Base-by-base conservation (phyloP, 2,113 vertebrate genomes). In the Panthera tigris region DNA sequence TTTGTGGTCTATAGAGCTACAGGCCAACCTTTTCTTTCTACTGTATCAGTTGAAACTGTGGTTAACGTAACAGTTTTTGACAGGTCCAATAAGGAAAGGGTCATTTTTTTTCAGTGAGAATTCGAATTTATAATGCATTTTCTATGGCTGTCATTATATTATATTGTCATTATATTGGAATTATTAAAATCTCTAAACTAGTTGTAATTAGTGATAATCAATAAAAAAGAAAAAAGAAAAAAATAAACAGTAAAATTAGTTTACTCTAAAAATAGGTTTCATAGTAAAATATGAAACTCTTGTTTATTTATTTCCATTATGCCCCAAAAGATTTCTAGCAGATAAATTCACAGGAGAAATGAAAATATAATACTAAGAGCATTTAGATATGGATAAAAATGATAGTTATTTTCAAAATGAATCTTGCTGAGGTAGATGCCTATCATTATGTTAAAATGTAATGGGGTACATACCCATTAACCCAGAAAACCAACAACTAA, bases 141-240 rank as follows among this genome's bases (percentile, higher is more conserved):
- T 89, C 5, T 61, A 10, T 71, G 2, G 50, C 19, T 25, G 3
- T 61, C 39, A 7, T 15, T 11, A 52, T 89, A 18, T 93, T 95
- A n/a, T n/a, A n/a, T n/a, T 25, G 3, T 61, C 39, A 7, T 15
- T 11, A 52, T 89, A 18, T 93, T 95, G 63, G 84, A 15, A 87
- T 84, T 91, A 33, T 83, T 92, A 83, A 94, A 90, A 97, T 74
- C 9, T 93, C 27, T 89, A 31, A 88, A 76, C 71, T 41, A 80
- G 65, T 66, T 79, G 1, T 93, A 81, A 5, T 55, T 91, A 45
- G 5, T 23, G 7, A 27, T 29, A 31, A 84, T 63, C 31, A 91
- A 19, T 33, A 73, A 55, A 87, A 74, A 90, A 71, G 4, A 36
- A 19, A 50, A 82, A 45, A n/a, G 83, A 81, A 81, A 21, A 55